A percentile compares a stretch with the other conserved stretches of the same genome.
phyloP scores from a whole-genome alignment of 2,888 invertebrate genomes.

The Aspidiotus destructor region DNA sequence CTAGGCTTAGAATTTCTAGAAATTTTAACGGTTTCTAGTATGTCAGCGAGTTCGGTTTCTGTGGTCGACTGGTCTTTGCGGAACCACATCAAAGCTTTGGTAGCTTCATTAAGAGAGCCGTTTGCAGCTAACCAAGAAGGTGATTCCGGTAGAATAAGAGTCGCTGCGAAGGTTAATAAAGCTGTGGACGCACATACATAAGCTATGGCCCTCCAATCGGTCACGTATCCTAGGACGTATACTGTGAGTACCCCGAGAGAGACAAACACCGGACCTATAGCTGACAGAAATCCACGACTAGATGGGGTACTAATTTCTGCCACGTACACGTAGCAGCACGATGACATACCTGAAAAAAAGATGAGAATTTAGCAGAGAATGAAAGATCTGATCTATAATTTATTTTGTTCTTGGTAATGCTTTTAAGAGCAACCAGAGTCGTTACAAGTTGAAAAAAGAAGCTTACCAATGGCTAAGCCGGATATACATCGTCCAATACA shows the following conservation, averaged over 20 bases:
- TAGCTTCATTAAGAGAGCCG: slow-evolving; percentile 52
- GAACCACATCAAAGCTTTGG: slow-evolving; percentile 55
- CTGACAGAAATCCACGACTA: slow-evolving; percentile 58
- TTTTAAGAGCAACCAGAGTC: background rate
- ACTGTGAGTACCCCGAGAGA: slow-evolving; percentile 62
- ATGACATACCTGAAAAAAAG: slow-evolving; percentile 53
- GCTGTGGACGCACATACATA: slow-evolving; percentile 54
- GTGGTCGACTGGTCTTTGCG: slow-evolving; percentile 53
- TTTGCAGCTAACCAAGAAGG: slow-evolving; percentile 58
- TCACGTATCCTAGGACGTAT: slow-evolving; percentile 56
- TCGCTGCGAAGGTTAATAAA: slow-evolving; percentile 49
- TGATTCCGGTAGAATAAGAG: slow-evolving; percentile 58
- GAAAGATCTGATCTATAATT: background rate
- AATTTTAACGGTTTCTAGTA: slow-evolving; percentile 28
- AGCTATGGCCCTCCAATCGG: slow-evolving; percentile 50
- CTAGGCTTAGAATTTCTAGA: slow-evolving; percentile 14
- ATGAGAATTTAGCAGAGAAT: background rate
- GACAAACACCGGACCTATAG: slow-evolving; percentile 59
- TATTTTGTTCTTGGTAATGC: background rate
- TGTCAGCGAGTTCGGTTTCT: slow-evolving; percentile 52
- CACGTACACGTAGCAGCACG: slow-evolving; percentile 58
- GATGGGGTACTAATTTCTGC: slow-evolving; percentile 59
- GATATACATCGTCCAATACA: slow-evolving; percentile 60
- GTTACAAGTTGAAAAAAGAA: background rate
- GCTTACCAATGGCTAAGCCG: slow-evolving; percentile 38